Base-by-base conservation (phyloP, 2,888 invertebrate genomes). In the Trachelus tabidus region DNA sequence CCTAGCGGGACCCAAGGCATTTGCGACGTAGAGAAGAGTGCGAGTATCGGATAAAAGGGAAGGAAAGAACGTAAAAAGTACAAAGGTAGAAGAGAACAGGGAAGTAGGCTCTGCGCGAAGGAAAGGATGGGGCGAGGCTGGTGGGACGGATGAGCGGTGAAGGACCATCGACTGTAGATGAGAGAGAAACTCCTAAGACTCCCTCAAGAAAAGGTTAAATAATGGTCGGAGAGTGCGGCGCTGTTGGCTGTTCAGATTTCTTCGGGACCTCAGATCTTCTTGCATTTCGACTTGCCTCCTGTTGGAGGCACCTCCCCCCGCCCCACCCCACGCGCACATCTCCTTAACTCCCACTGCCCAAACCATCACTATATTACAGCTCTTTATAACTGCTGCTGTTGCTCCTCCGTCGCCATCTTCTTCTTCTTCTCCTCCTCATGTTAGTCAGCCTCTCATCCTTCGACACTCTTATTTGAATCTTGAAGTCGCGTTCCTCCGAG, bases 171-270 rank as follows among this genome's bases (percentile, higher is more conserved):
- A 85, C 85, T 80, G 79, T 81, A 84, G 87, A 83, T 85, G 85
- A 85, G 84, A 40, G 56, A 87, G 83, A 81, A 82, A 82, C 83
- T 87, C 81, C 83, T 86, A 87, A 89, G 89, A 87, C 86, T 88
- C 85, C 85, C 87, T 89, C 86, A 86, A 88, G 89, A 89, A 89
- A 89, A 89, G 89, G 89, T 89, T 89, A 89, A 89, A 89, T 89
- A 89, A 89, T 88, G 88, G 84, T 86, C 79, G 84, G 81, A 40
- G 83, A 69, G 85, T 79, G 84, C 81, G 84, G 83, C 85, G 31
- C 86, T 91, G 91, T 91, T 91, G 89, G 91, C 91, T 89, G 90
- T 92, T 91, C 90, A 89, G 92, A 91, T 91, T 90, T 89, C 88
- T 88, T 87, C 85, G 77, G 83, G 86, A 82, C 77, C 81, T 79